These are phyloP conservation scores for Pithys albifrons DNA, from an alignment of 2,113 vertebrate species.

Conservation along the genomic window DNA sequence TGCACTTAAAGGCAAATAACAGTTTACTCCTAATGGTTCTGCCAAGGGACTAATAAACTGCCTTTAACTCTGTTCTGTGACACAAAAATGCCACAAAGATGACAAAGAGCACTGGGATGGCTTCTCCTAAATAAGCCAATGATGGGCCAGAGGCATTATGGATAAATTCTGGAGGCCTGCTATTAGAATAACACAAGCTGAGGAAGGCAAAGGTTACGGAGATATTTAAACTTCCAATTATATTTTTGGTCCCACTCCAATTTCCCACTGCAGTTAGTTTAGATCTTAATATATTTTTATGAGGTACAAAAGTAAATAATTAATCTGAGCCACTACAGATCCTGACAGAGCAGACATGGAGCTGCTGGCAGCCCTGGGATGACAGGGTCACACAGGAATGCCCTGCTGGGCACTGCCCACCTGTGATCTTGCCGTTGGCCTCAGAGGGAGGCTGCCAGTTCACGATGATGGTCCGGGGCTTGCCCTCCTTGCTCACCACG, in stretches of 20 bases:
- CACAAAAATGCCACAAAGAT: background rate
- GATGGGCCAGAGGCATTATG: background rate
- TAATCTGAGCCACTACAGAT: background rate
- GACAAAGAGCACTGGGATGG: background rate
- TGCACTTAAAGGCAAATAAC: background rate
- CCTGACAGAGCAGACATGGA: background rate
- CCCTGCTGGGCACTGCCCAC: conserved; percentile 52
- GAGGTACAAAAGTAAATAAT: background rate
- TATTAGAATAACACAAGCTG: background rate
- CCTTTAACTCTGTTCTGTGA: background rate
- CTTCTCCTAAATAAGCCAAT: background rate
- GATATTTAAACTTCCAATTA: background rate
- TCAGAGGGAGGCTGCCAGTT: conserved; percentile 99
- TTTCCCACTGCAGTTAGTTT: background rate
- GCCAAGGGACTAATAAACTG: background rate
- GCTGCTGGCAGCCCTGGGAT: background rate
- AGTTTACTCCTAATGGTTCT: background rate
- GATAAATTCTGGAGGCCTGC: background rate
- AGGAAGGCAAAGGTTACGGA: background rate
- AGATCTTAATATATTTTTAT: background rate
- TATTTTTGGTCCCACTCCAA: background rate
- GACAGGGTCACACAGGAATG: background rate
- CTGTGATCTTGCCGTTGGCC: conserved; percentile 98
- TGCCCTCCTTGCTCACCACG: conserved; percentile 97
- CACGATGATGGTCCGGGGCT: conserved; percentile 95